Conservation (phyloP, 2,797 vertebrate species). For the Thripadectes ignobilis region DNA sequence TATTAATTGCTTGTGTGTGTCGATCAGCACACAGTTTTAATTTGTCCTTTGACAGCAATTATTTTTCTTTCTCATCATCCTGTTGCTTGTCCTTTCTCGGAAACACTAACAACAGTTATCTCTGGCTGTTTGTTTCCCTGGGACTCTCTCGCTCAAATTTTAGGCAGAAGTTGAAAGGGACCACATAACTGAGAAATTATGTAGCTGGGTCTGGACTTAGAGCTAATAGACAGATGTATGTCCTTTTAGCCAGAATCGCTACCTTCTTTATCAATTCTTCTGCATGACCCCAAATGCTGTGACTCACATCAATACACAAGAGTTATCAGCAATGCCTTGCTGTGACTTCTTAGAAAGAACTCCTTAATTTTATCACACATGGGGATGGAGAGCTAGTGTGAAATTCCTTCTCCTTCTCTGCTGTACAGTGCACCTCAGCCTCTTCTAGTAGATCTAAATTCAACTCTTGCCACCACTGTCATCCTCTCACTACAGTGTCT, state of each 20-base stretch:
- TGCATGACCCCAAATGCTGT: not conserved
- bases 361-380: not conserved
- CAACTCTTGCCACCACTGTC: not conserved
- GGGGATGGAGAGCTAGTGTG: not conserved
- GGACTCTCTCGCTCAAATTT: not conserved
- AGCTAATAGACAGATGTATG: not conserved
- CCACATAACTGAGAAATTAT: not conserved
- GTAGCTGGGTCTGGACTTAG: not conserved
- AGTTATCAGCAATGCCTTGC: not conserved
- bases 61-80: not conserved
- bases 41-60: not conserved
- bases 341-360: not conserved
- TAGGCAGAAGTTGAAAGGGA: not conserved
- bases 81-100: not conserved
- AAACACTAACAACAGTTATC: not conserved
- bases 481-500: not conserved
- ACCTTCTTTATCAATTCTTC: not conserved
- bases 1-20: not conserved
- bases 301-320: not conserved
- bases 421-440: not conserved
- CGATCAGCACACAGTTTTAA: not conserved
- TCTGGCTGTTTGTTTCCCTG: not conserved
- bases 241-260: not conserved
- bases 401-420: not conserved
- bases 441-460: not conserved